A percentile compares a stretch with the other conserved stretches of the same genome.
Conservation (phyloP, 2,888 invertebrate genomes). For the Dynastes tityus region DNA sequence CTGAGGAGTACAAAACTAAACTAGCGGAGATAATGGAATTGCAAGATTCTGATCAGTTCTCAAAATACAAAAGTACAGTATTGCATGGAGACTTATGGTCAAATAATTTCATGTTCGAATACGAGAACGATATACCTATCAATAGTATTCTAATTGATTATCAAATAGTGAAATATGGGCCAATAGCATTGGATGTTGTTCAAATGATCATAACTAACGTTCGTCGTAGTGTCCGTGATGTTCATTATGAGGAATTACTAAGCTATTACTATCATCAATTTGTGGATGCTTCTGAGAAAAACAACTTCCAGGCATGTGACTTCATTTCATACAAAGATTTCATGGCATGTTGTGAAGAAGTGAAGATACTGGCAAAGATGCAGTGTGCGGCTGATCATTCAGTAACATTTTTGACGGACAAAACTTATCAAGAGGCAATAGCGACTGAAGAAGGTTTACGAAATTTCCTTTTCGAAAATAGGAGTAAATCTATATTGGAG, state of each 20-base stretch:
- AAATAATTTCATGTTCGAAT: conserved; percentile 63
- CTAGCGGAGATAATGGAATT: conserved; percentile 49
- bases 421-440: conserved; percentile 52
- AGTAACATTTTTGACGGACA: conserved; percentile 59
- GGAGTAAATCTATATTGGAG: conserved; percentile 57
- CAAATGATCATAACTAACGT: conserved; percentile 63
- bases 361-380: conserved; percentile 58
- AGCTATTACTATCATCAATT: conserved; percentile 62
- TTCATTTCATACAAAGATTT: conserved; percentile 54
- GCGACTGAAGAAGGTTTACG: conserved; percentile 58
- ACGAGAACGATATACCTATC: conserved; percentile 55
- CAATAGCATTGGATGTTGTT: conserved; percentile 61
- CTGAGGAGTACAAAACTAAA: conserved; percentile 56
- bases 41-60: conserved; percentile 19
- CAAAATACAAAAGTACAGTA: conserved; percentile 56
- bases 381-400: conserved; percentile 60
- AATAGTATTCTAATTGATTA: conserved; percentile 63
- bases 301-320: conserved; percentile 28
- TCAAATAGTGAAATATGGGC: conserved; percentile 62
- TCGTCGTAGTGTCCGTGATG: conserved; percentile 58
- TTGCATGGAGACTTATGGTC: conserved; percentile 65
- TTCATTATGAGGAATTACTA: conserved; percentile 59
- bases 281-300: conserved; percentile 5
- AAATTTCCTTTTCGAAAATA: conserved; percentile 61
- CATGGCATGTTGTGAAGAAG: conserved; percentile 55